phyloP scores from a whole-genome alignment of 2,113 vertebrate species.

The Lethenteron camtschaticum region DNA sequence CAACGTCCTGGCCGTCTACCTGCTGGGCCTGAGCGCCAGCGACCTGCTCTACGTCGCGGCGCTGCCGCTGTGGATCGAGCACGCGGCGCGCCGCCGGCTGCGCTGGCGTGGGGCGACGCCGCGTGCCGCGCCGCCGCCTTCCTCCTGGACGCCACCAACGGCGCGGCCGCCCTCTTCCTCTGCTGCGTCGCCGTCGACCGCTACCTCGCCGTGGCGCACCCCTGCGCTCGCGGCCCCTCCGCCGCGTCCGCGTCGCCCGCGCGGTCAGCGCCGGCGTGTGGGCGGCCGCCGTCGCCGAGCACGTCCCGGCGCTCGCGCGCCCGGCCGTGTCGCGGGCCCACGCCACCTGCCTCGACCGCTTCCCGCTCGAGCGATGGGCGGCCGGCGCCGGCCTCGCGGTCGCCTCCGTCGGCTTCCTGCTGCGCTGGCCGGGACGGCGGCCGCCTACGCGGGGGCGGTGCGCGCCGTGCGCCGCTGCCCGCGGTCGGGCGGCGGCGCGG shows the following conservation, averaged over 20 bases:
- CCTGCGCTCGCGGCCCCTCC: background rate
- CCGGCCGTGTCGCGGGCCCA: too few relatives aligned
- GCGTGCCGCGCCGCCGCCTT: slow-evolving; percentile 24
- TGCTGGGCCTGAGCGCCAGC: slow-evolving; percentile 24
- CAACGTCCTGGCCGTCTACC: slow-evolving; percentile 15
- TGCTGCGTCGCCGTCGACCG: slow-evolving; percentile 8
- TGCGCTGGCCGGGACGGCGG: too few relatives aligned
- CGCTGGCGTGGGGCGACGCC: slow-evolving; percentile 15
- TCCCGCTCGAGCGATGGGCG: too few relatives aligned
- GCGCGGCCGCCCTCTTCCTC: slow-evolving; percentile 16
- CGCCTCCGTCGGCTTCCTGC: too few relatives aligned
- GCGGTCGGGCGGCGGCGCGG: too few relatives aligned
- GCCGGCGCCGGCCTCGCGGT: too few relatives aligned
- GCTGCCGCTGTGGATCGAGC: slow-evolving; percentile 32
- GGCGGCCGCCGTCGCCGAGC: background rate
- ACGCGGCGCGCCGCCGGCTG: slow-evolving; percentile 18
- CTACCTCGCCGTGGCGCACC: slow-evolving; percentile 5
- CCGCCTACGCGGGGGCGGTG: too few relatives aligned
- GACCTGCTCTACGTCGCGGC: slow-evolving; percentile 31
- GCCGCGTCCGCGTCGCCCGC: background rate
- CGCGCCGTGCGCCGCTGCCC: too few relatives aligned
- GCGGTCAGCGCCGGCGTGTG: slow-evolving; percentile 5
- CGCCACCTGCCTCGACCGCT: too few relatives aligned
- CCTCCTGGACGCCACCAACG: slow-evolving; percentile 29
- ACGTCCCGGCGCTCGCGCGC: too few relatives aligned